A percentile compares a stretch with the other conserved stretches of the same genome.
Conservation (phyloP, 1,140 invertebrate species). For the Pogonus chalceus region DNA sequence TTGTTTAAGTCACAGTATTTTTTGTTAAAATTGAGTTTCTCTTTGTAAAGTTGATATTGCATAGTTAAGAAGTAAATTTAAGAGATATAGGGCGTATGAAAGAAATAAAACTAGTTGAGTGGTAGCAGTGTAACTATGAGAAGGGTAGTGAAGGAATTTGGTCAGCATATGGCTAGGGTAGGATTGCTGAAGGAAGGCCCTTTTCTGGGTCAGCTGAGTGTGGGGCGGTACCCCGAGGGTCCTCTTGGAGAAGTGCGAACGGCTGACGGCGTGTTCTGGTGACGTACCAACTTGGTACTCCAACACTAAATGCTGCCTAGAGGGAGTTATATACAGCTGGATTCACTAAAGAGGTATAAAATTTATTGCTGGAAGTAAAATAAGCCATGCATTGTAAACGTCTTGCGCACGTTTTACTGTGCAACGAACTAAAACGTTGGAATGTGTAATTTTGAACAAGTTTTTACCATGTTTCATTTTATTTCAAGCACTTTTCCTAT, state of each 20-base stretch:
- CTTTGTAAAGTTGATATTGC: too few relatives aligned
- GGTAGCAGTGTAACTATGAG: not conserved
- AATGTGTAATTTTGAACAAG: not conserved
- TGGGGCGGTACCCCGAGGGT: not conserved
- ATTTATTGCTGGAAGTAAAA: not conserved
- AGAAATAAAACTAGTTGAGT: too few relatives aligned
- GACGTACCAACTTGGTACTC: not conserved
- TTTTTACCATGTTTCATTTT: too few relatives aligned
- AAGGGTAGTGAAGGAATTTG: not conserved
- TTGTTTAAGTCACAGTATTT: too few relatives aligned
- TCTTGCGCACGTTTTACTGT: not conserved
- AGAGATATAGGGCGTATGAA: too few relatives aligned
- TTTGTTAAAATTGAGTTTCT: too few relatives aligned
- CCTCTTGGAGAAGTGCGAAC: not conserved
- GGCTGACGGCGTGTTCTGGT: not conserved
- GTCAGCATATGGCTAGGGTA: too few relatives aligned
- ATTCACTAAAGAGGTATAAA: slow-evolving; percentile 3
- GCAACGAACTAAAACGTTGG: not conserved
- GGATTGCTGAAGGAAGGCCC: not conserved
- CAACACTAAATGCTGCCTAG: not conserved
- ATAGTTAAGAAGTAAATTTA: too few relatives aligned
- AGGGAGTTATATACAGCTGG: not conserved
- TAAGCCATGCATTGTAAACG: not conserved
- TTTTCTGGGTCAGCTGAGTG: not conserved
- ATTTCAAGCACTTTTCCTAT: too few relatives aligned